phyloP scores from a whole-genome alignment of 2,113 vertebrate species.

The Toxotes chatareus region DNA sequence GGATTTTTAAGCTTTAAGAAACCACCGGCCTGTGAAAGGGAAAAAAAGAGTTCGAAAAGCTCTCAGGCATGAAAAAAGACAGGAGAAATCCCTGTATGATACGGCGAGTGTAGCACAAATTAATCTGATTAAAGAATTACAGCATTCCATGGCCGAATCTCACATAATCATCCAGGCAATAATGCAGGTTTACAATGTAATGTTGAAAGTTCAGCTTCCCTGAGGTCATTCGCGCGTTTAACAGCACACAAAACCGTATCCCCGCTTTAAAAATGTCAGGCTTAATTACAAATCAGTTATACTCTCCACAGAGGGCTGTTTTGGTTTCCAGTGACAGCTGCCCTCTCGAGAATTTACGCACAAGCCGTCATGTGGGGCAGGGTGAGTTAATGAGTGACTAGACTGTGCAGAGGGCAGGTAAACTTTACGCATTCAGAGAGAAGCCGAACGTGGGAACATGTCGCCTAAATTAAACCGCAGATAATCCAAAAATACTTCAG shows the following conservation, averaged over 20 bases:
- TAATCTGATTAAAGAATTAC: conserved; percentile 85
- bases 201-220: conserved; percentile 41
- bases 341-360: not conserved
- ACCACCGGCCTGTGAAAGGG: conserved; percentile 12
- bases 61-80: conserved; percentile 27
- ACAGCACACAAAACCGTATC: not conserved
- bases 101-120: conserved; percentile 62
- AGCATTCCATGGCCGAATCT: conserved; percentile 75
- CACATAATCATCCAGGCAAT: conserved; percentile 52
- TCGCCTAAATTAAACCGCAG: conserved; percentile 17
- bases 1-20: conserved; percentile 6
- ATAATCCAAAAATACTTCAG: conserved; percentile 3
- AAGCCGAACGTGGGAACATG: conserved; percentile 21
- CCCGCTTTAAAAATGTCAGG: conserved; percentile 1
- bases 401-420: conserved; percentile 57
- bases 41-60: conserved; percentile 42
- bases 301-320: not conserved
- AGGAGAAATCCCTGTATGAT: conserved; percentile 62
- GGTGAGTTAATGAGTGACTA: conserved; percentile 72
- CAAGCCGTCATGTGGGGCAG: conserved; percentile 21
- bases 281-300: conserved; percentile 30
- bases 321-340: not conserved
- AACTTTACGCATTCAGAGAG: conserved; percentile 19
- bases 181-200: conserved; percentile 59
- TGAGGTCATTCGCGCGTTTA: conserved; percentile 16